These are phyloP conservation scores for Rotaria sp. DNA, from an alignment of 2,888 invertebrate species.

Conservation along the genomic window DNA sequence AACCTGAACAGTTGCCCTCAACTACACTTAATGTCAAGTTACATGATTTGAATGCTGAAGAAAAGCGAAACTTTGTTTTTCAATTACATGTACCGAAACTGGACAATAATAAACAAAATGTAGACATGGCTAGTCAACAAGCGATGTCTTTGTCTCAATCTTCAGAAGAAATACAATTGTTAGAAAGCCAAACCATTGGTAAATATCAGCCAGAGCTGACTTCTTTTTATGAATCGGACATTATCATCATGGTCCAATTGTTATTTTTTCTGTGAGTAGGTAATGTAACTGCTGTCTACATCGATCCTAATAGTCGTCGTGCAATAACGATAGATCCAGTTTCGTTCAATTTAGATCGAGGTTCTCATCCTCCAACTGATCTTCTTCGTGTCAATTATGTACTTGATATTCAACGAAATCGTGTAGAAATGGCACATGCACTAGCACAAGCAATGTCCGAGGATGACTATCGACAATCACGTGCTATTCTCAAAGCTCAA, in stretches of 20 bases:
- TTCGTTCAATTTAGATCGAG: neutral
- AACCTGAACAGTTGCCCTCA: neutral
- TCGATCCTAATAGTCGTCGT: neutral
- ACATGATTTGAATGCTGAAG: neutral
- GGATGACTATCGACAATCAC: neutral
- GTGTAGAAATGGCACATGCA: neutral
- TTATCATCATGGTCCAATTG: neutral
- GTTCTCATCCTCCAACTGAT: neutral
- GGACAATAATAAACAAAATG: neutral
- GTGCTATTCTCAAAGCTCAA: neutral
- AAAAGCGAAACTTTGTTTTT: neutral
- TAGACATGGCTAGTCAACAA: neutral
- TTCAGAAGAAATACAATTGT: neutral
- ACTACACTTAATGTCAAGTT: neutral
- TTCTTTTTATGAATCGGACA: neutral
- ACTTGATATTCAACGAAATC: neutral
- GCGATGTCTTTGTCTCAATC: neutral
- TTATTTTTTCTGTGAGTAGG: neutral
- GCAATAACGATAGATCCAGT: neutral
- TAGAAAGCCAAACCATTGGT: neutral
- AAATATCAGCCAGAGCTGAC: neutral
- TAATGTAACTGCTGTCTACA: neutral
- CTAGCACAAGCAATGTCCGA: neutral
- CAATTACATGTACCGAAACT: neutral
- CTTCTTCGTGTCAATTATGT: neutral